Percentiles rank a stretch among this genome's conserved stretches.
Evolutionary conservation across 2,888 invertebrate species (phyloP).

Genomic region (Stenolophus ochropezus): DNA sequence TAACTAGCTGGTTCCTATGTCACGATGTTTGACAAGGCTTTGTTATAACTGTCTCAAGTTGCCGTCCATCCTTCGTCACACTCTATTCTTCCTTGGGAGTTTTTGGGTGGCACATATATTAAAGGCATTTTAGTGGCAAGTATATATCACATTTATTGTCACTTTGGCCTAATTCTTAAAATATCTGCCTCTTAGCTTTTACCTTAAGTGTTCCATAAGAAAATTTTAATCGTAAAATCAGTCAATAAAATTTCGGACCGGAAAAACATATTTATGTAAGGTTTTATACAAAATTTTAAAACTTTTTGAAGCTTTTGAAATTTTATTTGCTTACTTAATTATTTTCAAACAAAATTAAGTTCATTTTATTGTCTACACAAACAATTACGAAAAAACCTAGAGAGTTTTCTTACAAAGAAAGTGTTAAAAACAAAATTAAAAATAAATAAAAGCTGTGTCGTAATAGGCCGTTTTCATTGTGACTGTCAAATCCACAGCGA

Average conservation of each 20-base stretch:
- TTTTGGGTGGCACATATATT: constrained; percentile 10
- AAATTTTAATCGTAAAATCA: neutral
- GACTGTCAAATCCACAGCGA: constrained; percentile 17
- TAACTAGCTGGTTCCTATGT: constrained; percentile 14
- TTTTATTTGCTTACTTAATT: neutral
- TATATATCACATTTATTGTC: neutral
- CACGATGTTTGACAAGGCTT: constrained; percentile 22
- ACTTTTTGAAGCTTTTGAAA: neutral
- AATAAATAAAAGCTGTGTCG: constrained; percentile 13
- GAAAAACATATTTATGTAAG: neutral
- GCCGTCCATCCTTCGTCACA: constrained; percentile 10
- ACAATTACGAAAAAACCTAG: neutral
- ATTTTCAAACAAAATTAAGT: neutral
- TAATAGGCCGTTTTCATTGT: neutral
- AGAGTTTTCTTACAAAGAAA: neutral
- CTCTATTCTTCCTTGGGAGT: constrained; percentile 4
- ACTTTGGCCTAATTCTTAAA: neutral
- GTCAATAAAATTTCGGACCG: neutral
- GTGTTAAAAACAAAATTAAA: constrained; percentile 12
- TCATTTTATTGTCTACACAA: neutral
- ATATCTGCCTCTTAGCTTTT: neutral
- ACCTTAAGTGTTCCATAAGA: neutral
- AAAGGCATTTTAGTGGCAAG: constrained; percentile 2
- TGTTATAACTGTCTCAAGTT: constrained; percentile 33
- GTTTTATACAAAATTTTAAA: neutral